Conservation (phyloP, 2,797 vertebrate species). For the Mionectes olivaceus region DNA sequence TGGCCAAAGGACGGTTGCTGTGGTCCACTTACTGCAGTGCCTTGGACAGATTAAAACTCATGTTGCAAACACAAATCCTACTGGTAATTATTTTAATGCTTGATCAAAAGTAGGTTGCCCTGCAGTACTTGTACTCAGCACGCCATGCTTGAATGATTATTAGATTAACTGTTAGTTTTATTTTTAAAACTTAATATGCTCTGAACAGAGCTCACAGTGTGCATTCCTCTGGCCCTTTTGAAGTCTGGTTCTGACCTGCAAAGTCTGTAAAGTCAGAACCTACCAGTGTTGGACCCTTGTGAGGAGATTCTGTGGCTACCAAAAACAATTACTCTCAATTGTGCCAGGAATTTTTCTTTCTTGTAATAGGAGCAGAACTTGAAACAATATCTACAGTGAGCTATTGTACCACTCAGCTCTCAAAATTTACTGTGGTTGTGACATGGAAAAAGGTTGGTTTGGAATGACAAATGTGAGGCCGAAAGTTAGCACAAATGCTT, state of each 20-base stretch:
- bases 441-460: background rate
- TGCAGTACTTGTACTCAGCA: conserved; percentile 28
- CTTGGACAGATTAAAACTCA: background rate
- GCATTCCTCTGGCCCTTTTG: background rate
- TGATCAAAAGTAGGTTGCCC: conserved; percentile 49
- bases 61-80: background rate
- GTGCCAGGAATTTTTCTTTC: background rate
- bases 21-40: background rate
- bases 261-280: background rate
- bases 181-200: conserved; percentile 33
- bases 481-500: background rate
- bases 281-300: background rate
- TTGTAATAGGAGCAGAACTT: background rate
- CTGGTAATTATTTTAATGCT: conserved; percentile 56
- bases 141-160: conserved; percentile 41
- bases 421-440: background rate
- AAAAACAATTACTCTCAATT: background rate
- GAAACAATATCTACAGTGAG: background rate
- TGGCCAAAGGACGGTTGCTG: background rate
- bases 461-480: background rate
- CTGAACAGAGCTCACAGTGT: background rate
- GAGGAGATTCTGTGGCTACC: background rate
- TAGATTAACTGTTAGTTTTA: conserved; percentile 61
- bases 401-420: background rate
- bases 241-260: background rate